These are phyloP conservation scores for Drosophila lacteicornis DNA, from an alignment of 1,140 invertebrate genomes.

Conservation along the genomic window DNA sequence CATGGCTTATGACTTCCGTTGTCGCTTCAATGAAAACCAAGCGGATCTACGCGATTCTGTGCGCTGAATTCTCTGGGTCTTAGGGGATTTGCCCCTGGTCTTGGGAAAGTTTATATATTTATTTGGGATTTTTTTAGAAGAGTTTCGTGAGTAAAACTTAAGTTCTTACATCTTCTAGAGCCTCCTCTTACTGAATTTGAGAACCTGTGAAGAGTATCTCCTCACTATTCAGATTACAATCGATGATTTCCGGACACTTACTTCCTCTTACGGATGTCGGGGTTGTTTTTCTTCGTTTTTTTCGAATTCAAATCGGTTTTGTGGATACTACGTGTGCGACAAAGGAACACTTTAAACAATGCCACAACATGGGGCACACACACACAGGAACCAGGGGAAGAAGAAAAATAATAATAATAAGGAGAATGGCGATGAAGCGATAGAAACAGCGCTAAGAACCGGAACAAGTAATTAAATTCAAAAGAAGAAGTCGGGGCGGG, in stretches of 20 bases:
- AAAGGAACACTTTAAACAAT: constrained; percentile 67
- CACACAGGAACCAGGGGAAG: constrained; percentile 14
- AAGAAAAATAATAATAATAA: constrained; percentile 31
- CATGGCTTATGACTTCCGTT: constrained; percentile 68
- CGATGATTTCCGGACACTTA: constrained; percentile 27
- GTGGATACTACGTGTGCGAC: constrained; percentile 70
- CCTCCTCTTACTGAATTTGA: constrained; percentile 1
- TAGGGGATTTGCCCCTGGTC: neutral
- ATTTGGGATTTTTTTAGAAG: neutral
- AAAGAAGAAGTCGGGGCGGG: constrained; percentile 68
- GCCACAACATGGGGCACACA: constrained; percentile 51
- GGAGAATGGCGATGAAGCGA: constrained; percentile 44
- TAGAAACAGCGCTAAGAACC: constrained; percentile 77
- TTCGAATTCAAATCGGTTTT: constrained; percentile 34
- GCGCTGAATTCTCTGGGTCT: constrained; percentile 19
- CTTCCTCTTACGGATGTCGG: constrained; percentile 24
- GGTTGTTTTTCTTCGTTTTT: constrained; percentile 21
- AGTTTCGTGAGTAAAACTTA: too few species aligned
- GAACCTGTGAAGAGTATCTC: constrained; percentile 5
- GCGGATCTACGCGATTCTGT: constrained; percentile 20
- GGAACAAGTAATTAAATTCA: constrained; percentile 80
- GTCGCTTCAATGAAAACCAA: constrained; percentile 42
- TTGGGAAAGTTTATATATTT: neutral
- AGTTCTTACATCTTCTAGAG: neutral
- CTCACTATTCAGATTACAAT: constrained; percentile 27